phyloP scores from a whole-genome alignment of 2,888 invertebrate species.

The Drosophila vallismaia region DNA sequence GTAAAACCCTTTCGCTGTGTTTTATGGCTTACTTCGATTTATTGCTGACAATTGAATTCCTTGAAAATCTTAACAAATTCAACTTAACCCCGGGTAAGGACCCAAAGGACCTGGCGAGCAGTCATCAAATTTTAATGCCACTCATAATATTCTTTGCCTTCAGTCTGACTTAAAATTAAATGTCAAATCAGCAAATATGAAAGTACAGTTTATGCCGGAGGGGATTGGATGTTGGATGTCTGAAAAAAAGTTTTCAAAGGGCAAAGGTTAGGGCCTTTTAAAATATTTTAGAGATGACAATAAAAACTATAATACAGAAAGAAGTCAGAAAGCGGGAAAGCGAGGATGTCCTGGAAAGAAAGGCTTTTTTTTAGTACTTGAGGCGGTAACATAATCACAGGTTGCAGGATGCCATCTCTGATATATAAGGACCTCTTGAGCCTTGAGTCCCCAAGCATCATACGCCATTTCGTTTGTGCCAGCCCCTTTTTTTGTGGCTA shows the following conservation, averaged over 20 bases:
- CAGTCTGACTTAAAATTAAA: constrained; percentile 49
- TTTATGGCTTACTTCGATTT: constrained; percentile 59
- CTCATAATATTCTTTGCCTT: constrained; percentile 63
- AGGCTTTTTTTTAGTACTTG: background rate
- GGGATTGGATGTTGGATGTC: constrained; percentile 34
- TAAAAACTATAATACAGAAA: background rate
- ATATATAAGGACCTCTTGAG: constrained; percentile 26
- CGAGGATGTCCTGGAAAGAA: background rate
- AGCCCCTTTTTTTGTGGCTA: constrained; percentile 54
- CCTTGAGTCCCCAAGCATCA: constrained; percentile 35
- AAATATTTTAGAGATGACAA: constrained; percentile 17
- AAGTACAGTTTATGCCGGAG: constrained; percentile 46
- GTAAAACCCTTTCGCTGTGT: constrained; percentile 9
- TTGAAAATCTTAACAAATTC: constrained; percentile 13
- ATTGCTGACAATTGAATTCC: constrained; percentile 68
- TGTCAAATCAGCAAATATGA: constrained; percentile 66
- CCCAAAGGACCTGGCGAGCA: constrained; percentile 24
- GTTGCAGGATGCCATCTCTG: constrained; percentile 34
- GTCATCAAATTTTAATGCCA: constrained; percentile 76
- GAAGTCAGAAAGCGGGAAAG: background rate
- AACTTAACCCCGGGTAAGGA: constrained; percentile 18
- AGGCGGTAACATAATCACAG: constrained; percentile 12
- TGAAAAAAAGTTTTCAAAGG: constrained; percentile 39
- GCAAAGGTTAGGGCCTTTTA: constrained; percentile 16
- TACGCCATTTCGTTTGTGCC: constrained; percentile 32